Evolutionary conservation across 1,140 invertebrate genomes (phyloP), one percentile per base, ranked within the genome.

Genomic region (Myzus persicae): DNA sequence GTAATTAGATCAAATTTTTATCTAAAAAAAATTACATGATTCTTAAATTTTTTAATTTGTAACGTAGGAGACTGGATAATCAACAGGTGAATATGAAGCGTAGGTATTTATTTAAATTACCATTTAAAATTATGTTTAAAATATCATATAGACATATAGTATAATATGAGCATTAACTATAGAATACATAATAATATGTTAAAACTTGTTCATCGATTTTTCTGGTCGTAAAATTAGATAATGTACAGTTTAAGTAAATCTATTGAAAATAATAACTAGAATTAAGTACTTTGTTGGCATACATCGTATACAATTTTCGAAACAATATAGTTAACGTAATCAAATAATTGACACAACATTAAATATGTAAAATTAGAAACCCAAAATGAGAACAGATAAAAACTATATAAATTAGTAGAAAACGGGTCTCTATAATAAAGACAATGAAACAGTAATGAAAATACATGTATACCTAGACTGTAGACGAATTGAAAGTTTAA

Each of bases 41-140:
- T 46, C 26, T 87, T 87, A 87, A 87, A 46, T 87, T 44, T 85
- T 87, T 87, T 44, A 87, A 87, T 87, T 87, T 44, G 84, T 44
- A 44, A n/a, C 11, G 3, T 44, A 26, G 9, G 24, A 18, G 40
- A 87, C 84, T 46, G 24, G 38, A 87, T 87, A 85, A 85, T 26
- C 84, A 46, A 87, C 42, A 46, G 26, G 42, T 88, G 44, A 36
- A 48, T 42, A 36, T 36, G 46, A 51, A 51, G n/a, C 7, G 87
- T 22, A 36, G 18, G 20, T 89, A 89, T 89, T 54, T 89, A 89
- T 89, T 89, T 51, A 38, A 51, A 89, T 89, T 26, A 51, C n/a
- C 20, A 14, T 36, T 89, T 4, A 24, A 51, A 51, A 89, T 36
- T 51, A 89, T 51, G 87, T 89, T 38, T 26, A 24, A 48, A 36